Evolutionary conservation across 2,113 vertebrate genomes (phyloP), one percentile per base, ranked within the genome.

Genomic region (Okapia johnstoni): DNA sequence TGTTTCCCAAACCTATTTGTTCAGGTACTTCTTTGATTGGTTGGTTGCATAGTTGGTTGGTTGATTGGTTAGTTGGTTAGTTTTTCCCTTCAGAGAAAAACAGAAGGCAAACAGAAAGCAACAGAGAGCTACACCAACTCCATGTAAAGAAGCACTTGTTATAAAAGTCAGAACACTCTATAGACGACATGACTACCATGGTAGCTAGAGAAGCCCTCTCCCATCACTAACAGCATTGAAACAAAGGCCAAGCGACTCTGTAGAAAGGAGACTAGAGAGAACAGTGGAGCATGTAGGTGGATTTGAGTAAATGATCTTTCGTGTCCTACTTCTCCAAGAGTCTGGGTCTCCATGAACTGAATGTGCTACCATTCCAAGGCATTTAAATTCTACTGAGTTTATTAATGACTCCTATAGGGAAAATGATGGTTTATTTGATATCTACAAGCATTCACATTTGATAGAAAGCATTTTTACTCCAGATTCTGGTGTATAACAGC

Each of bases 391-490:
- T 80, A 87, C 57, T 57, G 54, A 80, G 23, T 76, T 86, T 70
- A 92, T 40, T 93, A 96, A 63, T 77, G 36, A 73, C 14, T 66
- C 73, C 58, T 61, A 54, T 25, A 43, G n/a, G 66, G 57, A 87
- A 94, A 90, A 96, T 17, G 8, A 87, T 63, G 25, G 17, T 43
- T 94, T 85, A 57, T 60, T 81, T 77, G 50, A 30, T 55, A 93
- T 89, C 66, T 85, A 66, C 9, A 88, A 94, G 43, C 15, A 36
- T 58, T 79, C 55, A 33, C 50, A 91, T 89, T 97, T 93, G 55
- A 85, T 46, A 50, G 60, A 93, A 94, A 94, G 46, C 17, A 26
- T 60, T 97, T 96, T 81, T 83, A 93, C 40, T 88, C 79, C 15
- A 79, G 7, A 85, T 91, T 55, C n/a, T 81, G 63, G 48, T 58